These are phyloP conservation scores for Cheilosia pagana DNA, from an alignment of 2,888 invertebrate genomes.

Conservation along the genomic window DNA sequence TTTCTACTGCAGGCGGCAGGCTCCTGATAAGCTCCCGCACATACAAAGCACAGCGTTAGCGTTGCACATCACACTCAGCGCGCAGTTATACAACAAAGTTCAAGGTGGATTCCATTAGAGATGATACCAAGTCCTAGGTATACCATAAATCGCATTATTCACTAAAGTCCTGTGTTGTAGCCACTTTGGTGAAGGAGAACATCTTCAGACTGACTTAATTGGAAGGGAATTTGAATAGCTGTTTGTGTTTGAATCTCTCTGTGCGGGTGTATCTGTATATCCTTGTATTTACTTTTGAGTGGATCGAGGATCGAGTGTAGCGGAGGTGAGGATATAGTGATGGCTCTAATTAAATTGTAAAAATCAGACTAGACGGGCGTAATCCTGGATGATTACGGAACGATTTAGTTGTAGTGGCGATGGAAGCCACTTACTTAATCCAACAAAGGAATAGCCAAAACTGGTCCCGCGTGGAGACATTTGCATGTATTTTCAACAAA, in stretches of 20 bases:
- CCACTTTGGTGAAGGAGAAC: background rate
- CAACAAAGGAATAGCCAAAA: too few relatives aligned
- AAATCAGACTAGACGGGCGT: background rate
- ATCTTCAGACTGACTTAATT: slow-evolving; percentile 64
- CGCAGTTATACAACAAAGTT: slow-evolving; percentile 27
- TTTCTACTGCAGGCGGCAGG: background rate
- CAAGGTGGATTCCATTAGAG: slow-evolving; percentile 70
- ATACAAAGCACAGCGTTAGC: background rate
- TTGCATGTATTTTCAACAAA: too few relatives aligned
- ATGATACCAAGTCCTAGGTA: slow-evolving; percentile 27
- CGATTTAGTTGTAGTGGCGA: too few relatives aligned
- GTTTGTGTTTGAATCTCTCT: background rate
- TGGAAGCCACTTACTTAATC: too few relatives aligned
- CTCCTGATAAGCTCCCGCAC: background rate
- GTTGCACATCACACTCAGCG: background rate
- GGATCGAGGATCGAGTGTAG: slow-evolving; percentile 7
- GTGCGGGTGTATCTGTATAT: background rate
- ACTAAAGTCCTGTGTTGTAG: background rate
- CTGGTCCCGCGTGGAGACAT: too few relatives aligned
- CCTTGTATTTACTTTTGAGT: slow-evolving; percentile 2
- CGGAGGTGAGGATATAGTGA: too few relatives aligned
- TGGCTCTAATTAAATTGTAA: background rate
- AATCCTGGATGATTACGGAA: too few relatives aligned
- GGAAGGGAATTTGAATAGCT: slow-evolving; percentile 46
- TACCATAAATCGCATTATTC: slow-evolving; percentile 1